A percentile compares a stretch with the other conserved stretches of the same genome.
phyloP scores from a whole-genome alignment of 2,113 vertebrate species.

The Paramormyrops kingsleyae region DNA sequence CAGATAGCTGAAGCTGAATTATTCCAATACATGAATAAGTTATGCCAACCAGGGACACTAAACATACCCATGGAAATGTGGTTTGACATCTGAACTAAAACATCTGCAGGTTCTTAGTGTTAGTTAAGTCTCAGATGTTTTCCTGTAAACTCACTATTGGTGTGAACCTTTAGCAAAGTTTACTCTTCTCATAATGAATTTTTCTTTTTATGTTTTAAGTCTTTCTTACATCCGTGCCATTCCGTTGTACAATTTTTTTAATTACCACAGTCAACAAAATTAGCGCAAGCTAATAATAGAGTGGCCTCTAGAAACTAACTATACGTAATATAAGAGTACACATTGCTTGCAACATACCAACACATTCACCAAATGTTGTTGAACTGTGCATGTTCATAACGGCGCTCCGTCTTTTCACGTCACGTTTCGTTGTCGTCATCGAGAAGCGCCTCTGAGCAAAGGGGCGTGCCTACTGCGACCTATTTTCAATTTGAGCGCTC shows the following conservation, averaged over 20 bases:
- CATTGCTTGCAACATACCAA: not conserved
- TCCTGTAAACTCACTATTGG: not conserved
- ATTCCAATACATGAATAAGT: not conserved
- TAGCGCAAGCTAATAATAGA: not conserved
- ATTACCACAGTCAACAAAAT: not conserved
- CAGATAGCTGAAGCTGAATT: not conserved
- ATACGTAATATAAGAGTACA: not conserved
- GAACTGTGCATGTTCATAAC: not conserved
- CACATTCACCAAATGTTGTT: not conserved
- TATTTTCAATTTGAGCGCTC: conserved; percentile 9
- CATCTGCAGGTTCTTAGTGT: not conserved
- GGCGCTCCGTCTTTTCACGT: not conserved
- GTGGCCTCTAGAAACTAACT: not conserved
- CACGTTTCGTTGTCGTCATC: conserved; percentile 13
- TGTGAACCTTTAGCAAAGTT: not conserved
- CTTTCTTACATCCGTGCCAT: not conserved
- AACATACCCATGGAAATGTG: not conserved
- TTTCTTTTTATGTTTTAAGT: not conserved
- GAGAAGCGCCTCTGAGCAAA: conserved; percentile 14
- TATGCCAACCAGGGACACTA: not conserved
- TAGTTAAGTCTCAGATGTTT: not conserved
- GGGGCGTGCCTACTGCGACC: not conserved
- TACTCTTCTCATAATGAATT: not conserved
- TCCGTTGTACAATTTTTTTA: not conserved
- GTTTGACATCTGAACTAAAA: not conserved